Evolutionary conservation across 2,888 invertebrate genomes (phyloP).

Genomic region (Euproctis similis): DNA sequence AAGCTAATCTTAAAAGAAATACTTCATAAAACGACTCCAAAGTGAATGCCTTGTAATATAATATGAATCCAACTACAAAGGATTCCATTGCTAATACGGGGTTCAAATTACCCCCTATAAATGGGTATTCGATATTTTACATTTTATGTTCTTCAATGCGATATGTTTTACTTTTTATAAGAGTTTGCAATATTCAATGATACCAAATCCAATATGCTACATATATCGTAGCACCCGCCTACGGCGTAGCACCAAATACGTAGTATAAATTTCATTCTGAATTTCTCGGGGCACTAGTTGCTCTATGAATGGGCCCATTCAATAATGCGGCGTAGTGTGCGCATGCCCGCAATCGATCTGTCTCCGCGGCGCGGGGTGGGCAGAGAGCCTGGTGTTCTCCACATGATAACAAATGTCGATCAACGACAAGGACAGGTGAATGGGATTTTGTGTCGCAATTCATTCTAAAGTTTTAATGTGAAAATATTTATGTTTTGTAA

Average conservation of each 20-base stretch:
- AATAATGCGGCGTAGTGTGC: conserved; percentile 39
- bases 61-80: too few relatives aligned
- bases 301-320: conserved; percentile 61
- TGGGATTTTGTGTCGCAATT: too few relatives aligned
- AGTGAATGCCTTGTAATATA: too few relatives aligned
- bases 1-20: too few relatives aligned
- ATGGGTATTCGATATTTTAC: too few relatives aligned
- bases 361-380: conserved; percentile 21
- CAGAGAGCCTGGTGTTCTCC: conserved; percentile 23
- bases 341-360: conserved; percentile 53
- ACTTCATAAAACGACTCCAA: too few relatives aligned
- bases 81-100: too few relatives aligned
- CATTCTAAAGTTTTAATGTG: too few relatives aligned
- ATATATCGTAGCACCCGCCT: conserved; percentile 13
- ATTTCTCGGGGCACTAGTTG: conserved; percentile 60
- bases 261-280: conserved; percentile 45
- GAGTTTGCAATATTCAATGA: conserved; percentile 1
- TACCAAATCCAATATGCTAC: neutral
- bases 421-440: conserved; percentile 9
- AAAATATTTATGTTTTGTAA: too few relatives aligned
- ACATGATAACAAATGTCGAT: conserved; percentile 9
- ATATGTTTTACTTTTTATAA: conserved; percentile 10
- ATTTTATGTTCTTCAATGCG: too few relatives aligned
- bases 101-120: too few relatives aligned
- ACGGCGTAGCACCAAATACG: conserved; percentile 22